Evolutionary conservation across 2,113 vertebrate genomes (phyloP).

Genomic region (Microtus montanus): DNA sequence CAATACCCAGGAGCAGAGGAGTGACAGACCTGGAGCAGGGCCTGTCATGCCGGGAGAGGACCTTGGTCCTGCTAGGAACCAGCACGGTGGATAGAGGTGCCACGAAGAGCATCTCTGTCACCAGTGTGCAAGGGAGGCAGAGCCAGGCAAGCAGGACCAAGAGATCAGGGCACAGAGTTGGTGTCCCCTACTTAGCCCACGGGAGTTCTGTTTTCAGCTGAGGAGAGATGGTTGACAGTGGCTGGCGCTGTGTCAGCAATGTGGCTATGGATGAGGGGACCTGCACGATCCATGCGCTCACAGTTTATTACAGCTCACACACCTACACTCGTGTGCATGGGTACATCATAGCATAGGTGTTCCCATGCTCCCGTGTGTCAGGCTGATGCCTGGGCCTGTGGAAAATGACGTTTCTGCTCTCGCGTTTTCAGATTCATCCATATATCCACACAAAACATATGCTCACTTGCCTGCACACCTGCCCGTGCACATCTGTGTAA

Average conservation of each 20-base stretch:
- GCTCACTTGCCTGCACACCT: background rate
- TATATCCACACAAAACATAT: too few relatives aligned
- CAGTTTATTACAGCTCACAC: too few relatives aligned
- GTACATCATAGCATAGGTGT: background rate
- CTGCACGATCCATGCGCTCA: fast-evolving
- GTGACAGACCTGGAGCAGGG: background rate
- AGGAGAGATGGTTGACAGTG: background rate
- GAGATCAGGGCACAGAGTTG: background rate
- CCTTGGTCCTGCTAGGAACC: background rate
- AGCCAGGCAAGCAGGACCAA: background rate
- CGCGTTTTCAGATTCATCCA: background rate
- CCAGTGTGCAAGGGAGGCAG: background rate
- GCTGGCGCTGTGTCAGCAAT: fast-evolving
- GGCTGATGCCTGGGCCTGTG: too few relatives aligned
- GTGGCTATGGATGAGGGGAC: background rate
- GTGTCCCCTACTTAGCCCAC: too few relatives aligned
- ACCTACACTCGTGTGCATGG: fast-evolving
- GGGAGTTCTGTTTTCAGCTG: background rate
- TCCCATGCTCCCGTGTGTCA: fast-evolving
- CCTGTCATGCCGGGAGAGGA: too few relatives aligned
- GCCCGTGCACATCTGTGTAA: background rate
- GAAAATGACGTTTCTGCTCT: background rate
- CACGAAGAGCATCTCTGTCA: too few relatives aligned
- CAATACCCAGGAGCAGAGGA: fast-evolving
- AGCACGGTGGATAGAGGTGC: background rate